Percentiles rank a stretch among this genome's conserved stretches.
Conservation (phyloP, 1,140 invertebrate species). For the Paralvinella palmiformis region DNA sequence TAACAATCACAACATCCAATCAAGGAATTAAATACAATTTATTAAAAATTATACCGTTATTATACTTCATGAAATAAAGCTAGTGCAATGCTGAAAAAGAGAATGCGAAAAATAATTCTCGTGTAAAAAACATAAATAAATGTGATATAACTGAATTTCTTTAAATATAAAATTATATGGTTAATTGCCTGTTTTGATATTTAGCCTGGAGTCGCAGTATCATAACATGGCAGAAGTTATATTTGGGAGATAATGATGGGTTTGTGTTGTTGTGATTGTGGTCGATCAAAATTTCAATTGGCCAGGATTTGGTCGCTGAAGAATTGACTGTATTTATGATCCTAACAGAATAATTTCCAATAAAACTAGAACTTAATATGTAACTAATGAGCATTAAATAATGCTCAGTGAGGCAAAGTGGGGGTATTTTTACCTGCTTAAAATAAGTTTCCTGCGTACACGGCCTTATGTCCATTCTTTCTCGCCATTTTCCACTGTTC, state of each 20-base stretch:
- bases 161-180: no score
- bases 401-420: background rate
- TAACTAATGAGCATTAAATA: background rate
- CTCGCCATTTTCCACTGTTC: constrained; percentile 69
- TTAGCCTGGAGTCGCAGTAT: no score
- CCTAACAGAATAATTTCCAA: background rate
- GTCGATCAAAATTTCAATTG: background rate
- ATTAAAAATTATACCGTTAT: background rate
- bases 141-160: background rate
- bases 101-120: background rate
- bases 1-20: background rate
- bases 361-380: background rate
- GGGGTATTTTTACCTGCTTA: constrained; percentile 29
- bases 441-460: constrained; percentile 49
- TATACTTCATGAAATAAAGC: background rate
- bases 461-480: constrained; percentile 67
- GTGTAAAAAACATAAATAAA: background rate
- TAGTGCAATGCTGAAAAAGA: background rate
- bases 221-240: no score
- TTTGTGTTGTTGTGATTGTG: no score
- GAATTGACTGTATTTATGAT: background rate
- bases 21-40: background rate
- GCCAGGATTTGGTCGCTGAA: background rate
- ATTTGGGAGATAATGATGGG: no score
- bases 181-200: no score